Evolutionary conservation across 2,797 vertebrate species (phyloP).

Genomic region (Gadopsis marmoratus): DNA sequence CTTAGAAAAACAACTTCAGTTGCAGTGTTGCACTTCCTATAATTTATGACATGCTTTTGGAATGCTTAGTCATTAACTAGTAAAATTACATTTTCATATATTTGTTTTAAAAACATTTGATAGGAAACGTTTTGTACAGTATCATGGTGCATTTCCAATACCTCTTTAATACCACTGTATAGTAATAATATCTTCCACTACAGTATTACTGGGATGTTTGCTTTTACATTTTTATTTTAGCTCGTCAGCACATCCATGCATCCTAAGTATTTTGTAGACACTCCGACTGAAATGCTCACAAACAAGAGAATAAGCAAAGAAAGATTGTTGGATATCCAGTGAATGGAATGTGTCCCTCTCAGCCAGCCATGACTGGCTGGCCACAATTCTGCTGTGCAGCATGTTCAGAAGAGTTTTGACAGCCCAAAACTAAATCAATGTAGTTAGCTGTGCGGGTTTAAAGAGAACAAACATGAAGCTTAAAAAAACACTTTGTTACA

Average conservation of each 20-base stretch:
- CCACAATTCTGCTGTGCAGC: neutral
- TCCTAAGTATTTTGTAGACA: neutral
- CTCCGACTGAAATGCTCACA: neutral
- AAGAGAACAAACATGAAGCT: neutral
- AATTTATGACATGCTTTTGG: neutral
- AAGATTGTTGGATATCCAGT: neutral
- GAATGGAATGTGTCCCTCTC: neutral
- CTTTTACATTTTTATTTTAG: neutral
- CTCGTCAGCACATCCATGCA: neutral
- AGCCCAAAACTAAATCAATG: neutral
- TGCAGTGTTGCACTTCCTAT: neutral
- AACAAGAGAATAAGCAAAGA: neutral
- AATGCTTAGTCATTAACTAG: no score
- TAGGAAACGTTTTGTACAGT: neutral
- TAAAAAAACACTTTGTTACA: neutral
- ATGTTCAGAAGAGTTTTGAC: constrained; percentile 10
- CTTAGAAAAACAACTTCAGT: neutral
- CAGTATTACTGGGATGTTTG: neutral
- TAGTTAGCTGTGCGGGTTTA: neutral
- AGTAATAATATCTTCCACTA: neutral
- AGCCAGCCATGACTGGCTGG: neutral
- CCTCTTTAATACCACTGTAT: neutral
- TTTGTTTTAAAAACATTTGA: neutral
- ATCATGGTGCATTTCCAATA: neutral
- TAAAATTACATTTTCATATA: no score